These are phyloP conservation scores for Drosophila pruinosa DNA, from an alignment of 1,140 invertebrate species.

Conservation along the genomic window DNA sequence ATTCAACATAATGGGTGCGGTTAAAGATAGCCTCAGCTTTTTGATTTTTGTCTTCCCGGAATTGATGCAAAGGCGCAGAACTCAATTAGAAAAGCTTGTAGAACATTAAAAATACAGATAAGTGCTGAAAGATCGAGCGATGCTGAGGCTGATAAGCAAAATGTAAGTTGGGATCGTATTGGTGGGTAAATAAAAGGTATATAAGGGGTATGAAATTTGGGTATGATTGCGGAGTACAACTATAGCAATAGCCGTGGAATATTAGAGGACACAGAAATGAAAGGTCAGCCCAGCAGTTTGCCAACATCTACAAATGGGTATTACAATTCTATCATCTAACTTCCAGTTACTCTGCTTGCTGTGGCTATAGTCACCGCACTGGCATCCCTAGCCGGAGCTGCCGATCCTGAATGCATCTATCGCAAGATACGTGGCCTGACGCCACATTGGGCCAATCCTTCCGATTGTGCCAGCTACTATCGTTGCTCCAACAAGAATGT, in stretches of 20 bases:
- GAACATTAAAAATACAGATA: slow-evolving; percentile 45
- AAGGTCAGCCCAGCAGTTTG: slow-evolving; percentile 41
- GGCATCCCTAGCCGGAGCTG: slow-evolving; percentile 49
- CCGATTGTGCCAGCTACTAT: slow-evolving; percentile 64
- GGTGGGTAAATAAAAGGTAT: slow-evolving; percentile 33
- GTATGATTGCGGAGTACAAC: slow-evolving; percentile 60
- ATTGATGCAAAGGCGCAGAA: slow-evolving; percentile 38
- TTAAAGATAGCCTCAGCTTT: not conserved
- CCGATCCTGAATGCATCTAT: slow-evolving; percentile 73
- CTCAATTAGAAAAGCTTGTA: slow-evolving; percentile 65
- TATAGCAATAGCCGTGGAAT: slow-evolving; percentile 56
- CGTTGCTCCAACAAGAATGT: slow-evolving; percentile 60
- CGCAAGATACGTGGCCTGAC: slow-evolving; percentile 61
- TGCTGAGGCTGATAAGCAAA: slow-evolving; percentile 31
- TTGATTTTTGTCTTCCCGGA: slow-evolving; percentile 52
- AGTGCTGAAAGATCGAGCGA: slow-evolving; percentile 4
- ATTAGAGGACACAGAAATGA: slow-evolving; percentile 56
- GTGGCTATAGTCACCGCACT: slow-evolving; percentile 63
- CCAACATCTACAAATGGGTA: not conserved
- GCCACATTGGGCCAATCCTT: slow-evolving; percentile 69
- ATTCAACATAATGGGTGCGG: slow-evolving; percentile 42
- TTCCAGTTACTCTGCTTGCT: slow-evolving; percentile 64
- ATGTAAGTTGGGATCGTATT: slow-evolving; percentile 1
- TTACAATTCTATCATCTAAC: not conserved
- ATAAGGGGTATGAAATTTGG: slow-evolving; percentile 55